Evolutionary conservation across 1,140 invertebrate genomes (phyloP).

Genomic region (Oryctes rhinoceros): DNA sequence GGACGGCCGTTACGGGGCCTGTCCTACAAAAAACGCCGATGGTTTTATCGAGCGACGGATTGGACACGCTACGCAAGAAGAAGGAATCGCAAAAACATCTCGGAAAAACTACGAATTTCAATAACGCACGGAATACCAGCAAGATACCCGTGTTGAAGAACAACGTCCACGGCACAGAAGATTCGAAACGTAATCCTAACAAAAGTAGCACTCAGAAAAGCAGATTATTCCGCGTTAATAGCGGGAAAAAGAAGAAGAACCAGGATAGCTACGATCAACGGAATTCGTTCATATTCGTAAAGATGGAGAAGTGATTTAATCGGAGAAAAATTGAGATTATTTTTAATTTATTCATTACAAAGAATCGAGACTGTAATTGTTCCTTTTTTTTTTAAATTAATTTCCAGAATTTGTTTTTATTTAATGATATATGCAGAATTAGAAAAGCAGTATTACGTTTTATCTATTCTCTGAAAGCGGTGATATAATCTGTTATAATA

Average conservation of each 20-base stretch:
- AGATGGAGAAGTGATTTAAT: neutral
- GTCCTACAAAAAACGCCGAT: slow-evolving; percentile 11
- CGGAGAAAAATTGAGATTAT: too few relatives aligned
- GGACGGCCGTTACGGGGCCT: too few relatives aligned
- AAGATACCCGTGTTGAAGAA: neutral
- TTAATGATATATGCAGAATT: too few relatives aligned
- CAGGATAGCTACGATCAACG: neutral
- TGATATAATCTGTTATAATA: too few relatives aligned
- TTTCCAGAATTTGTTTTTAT: too few relatives aligned
- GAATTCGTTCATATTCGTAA: slow-evolving; percentile 7
- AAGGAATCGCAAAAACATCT: neutral
- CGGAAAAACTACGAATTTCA: neutral
- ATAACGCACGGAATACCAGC: neutral
- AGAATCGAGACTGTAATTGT: too few relatives aligned
- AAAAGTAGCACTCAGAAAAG: neutral
- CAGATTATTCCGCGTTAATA: neutral
- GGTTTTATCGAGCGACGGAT: neutral
- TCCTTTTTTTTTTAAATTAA: too few relatives aligned
- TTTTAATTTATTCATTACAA: too few relatives aligned
- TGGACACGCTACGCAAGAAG: slow-evolving; percentile 12
- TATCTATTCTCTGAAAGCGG: too few relatives aligned
- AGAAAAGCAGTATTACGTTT: too few relatives aligned
- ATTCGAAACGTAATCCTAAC: neutral
- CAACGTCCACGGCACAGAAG: neutral
- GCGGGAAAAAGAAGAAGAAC: slow-evolving; percentile 6